Base-by-base conservation (phyloP, 2,797 vertebrate genomes). In the Rhynchotus rufescens region DNA sequence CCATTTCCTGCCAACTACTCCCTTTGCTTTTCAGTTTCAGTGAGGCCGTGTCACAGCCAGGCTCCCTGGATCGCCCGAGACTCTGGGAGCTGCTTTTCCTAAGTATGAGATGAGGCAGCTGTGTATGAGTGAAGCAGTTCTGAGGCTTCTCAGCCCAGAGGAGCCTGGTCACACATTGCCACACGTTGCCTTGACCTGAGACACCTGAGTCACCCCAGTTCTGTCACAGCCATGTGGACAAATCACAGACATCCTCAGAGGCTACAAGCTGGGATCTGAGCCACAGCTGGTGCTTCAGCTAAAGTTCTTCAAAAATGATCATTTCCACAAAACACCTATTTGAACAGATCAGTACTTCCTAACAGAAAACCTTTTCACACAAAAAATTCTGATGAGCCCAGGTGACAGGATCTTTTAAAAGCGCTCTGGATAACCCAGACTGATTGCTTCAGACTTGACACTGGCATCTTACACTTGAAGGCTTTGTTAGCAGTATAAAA, bases 11-110 rank as follows among this genome's bases (percentile, higher is more conserved):
- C 12, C 26, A 44, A 8, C 26, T 19, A 23, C 8, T 2, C 3
- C 9, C 16, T 68, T 60, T 23, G 20, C 6, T 54, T 65, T 73
- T 44, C 12, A 8, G 30, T 20, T 60, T 84, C 61, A 81, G 44
- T 13, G 28, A 7, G 3, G 8, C 0, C 0, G 13, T 47, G 30
- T 68, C 22, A 20, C 1, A 11, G 38, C 21, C 28, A 42, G 5
- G 7, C 12, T 62, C 16, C 38, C 30, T 14, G 8, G 11, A 21
- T 3, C 22, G 28, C 28, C 61, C 28, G 57, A 62, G 12, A 7
- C 17, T 36, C 15, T 9, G 10, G 17, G 20, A 22, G 25, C 5
- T 42, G 7, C 36, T 77, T 60, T 49, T 20, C 66, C 52, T 20
- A 12, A 4, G 8, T 5, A 15, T 9, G 12, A 26, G 42, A 15